Conservation (phyloP, 2,797 vertebrate genomes). For the Melanotaenia pygmaea region DNA sequence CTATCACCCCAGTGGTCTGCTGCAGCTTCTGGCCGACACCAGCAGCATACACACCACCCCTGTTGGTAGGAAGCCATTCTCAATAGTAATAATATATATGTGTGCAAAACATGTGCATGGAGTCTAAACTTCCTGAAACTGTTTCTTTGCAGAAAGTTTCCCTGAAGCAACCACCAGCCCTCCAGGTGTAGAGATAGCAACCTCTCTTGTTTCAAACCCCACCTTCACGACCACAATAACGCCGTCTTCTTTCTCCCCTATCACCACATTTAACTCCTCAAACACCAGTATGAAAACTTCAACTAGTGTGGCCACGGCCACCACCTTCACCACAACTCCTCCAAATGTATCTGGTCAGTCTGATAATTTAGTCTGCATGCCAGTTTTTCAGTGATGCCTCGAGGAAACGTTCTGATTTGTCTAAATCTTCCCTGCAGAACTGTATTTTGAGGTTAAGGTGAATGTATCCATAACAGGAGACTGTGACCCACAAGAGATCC, state of each 20-base stretch:
- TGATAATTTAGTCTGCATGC: background rate
- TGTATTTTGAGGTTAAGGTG: conserved; percentile 78
- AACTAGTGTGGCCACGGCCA: background rate
- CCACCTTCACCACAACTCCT: conserved; percentile 18
- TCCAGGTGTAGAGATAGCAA: background rate
- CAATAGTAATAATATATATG: background rate
- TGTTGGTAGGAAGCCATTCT: conserved; percentile 65
- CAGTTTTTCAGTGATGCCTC: background rate
- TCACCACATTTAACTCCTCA: background rate
- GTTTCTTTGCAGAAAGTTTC: conserved; percentile 53
- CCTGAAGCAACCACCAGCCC: conserved; percentile 16
- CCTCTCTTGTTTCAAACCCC: conserved; percentile 12
- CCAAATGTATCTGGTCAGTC: conserved; percentile 55
- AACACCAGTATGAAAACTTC: background rate
- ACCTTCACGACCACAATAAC: background rate
- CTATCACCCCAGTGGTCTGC: background rate
- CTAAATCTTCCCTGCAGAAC: conserved; percentile 62
- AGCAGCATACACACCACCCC: conserved; percentile 63
- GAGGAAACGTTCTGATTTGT: background rate
- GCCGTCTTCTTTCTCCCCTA: background rate
- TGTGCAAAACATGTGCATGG: background rate
- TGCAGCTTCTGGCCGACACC: conserved; percentile 11
- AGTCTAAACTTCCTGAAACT: background rate
- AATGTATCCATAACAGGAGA: conserved; percentile 72
- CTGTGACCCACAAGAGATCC: conserved; percentile 39